Percentiles rank a stretch among this genome's conserved stretches.
phyloP scores from a whole-genome alignment of 2,888 invertebrate genomes.

The Nomada lathburiana region DNA sequence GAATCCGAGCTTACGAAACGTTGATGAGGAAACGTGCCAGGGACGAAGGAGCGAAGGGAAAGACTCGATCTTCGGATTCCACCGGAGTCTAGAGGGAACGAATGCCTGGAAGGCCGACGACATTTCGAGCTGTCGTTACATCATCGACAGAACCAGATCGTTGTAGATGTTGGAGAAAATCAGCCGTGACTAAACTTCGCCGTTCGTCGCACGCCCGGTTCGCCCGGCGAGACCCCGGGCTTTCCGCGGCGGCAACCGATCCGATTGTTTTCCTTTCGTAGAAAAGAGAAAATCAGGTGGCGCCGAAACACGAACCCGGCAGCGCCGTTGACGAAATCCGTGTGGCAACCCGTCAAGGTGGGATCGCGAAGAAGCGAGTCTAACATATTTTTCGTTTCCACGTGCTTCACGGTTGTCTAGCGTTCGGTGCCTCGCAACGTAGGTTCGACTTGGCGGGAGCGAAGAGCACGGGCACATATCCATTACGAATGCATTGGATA shows the following conservation, averaged over 20 bases:
- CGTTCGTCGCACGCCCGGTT: background rate
- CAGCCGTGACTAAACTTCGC: conserved; percentile 19
- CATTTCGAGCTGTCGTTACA: conserved; percentile 73
- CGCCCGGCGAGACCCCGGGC: background rate
- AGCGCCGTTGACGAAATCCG: background rate
- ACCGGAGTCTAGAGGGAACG: conserved; percentile 70
- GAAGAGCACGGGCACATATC: conserved; percentile 38
- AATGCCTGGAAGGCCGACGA: conserved; percentile 74
- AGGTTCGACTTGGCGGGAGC: conserved; percentile 49
- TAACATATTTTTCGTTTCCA: conserved; percentile 55
- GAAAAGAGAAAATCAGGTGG: background rate
- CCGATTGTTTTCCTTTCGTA: too few relatives aligned
- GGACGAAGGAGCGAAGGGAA: conserved; percentile 73
- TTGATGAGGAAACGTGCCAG: conserved; percentile 71
- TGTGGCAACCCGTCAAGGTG: too few relatives aligned
- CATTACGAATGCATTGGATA: conserved; percentile 80
- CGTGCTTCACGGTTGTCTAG: conserved; percentile 65
- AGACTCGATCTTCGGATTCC: conserved; percentile 72
- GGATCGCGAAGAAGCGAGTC: background rate
- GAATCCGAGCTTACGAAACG: conserved; percentile 68
- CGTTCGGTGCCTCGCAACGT: conserved; percentile 66
- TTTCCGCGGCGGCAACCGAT: background rate
- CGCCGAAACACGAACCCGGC: background rate
- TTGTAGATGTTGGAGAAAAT: conserved; percentile 69
- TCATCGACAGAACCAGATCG: conserved; percentile 77